Evolutionary conservation across 37 sponge, comb jelly and placozoan species (phyloP).

Genomic region (Haliclona indistincta): DNA sequence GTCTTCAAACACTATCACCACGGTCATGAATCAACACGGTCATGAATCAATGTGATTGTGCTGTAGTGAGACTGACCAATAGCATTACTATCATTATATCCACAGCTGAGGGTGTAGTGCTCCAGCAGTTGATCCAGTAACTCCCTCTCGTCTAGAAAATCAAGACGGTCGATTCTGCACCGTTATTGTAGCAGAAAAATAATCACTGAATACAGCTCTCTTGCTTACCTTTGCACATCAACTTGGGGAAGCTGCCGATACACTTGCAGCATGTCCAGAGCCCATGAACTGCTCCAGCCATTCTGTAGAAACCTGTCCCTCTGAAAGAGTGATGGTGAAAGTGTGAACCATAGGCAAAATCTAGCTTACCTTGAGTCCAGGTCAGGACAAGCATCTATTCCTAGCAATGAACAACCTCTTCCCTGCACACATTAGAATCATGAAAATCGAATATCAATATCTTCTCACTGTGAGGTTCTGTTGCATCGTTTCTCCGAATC

Average conservation of each 20-base stretch:
- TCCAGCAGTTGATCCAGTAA: constrained; percentile 77
- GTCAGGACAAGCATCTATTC: constrained; percentile 75
- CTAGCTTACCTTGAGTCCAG: no score
- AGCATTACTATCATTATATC: constrained; percentile 50
- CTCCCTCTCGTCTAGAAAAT: constrained; percentile 87
- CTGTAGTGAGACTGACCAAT: no score
- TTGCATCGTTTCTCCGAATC: constrained; percentile 70
- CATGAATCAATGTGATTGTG: no score
- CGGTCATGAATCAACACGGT: not conserved
- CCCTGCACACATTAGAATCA: no score
- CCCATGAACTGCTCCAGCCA: constrained; percentile 55
- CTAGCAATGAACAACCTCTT: constrained; percentile 66
- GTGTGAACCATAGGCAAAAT: no score
- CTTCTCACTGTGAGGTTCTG: constrained; percentile 65
- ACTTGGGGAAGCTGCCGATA: constrained; percentile 54
- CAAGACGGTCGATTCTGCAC: constrained; percentile 76
- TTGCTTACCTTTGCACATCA: constrained; percentile 50
- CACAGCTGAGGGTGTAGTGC: constrained; percentile 88
- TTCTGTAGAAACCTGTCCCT: constrained; percentile 40
- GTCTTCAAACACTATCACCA: no score
- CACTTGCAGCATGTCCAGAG: constrained; percentile 73
- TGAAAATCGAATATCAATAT: no score
- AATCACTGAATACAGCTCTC: not conserved
- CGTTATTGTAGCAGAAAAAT: not conserved
- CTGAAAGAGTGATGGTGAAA: no score